Evolutionary conservation across 2,113 vertebrate genomes (phyloP), one percentile per base, ranked within the genome.

Genomic region (Geococcyx californianus): DNA sequence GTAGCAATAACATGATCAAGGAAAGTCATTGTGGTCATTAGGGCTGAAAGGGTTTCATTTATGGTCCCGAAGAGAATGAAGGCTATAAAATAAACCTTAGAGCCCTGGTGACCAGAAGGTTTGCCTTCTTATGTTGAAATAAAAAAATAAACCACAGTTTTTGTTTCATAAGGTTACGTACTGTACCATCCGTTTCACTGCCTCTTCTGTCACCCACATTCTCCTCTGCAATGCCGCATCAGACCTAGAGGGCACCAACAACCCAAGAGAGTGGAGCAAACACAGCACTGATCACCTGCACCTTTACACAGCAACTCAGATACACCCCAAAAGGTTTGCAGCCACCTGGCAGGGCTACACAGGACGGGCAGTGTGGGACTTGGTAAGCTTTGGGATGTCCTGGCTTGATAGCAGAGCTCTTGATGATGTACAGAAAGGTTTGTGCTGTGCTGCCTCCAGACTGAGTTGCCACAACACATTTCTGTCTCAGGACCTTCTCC

Each of bases 11-110:
- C 97, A 97, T 97, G 98, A 98, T 98, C 96, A 69, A 97, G 98
- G 98, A 98, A 98, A 98, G 97, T 98, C 98, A 97, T 82, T 97
- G 97, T 98, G 98, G 98, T 98, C 98, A 98, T 98, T 98, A 98
- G 98, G 98, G 97, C 98, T 98, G 98, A 98, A 97, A 98, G 97
- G 97, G 93, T 98, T 98, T 98, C 98, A 97, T 98, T 98, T 98
- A 98, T 97, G 97, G 98, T 80, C 95, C 93, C 54, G 29, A 97
- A 97, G 97, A 98, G 95, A 97, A 91, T 52, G 96, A 98, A 98
- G 78, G 97, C 94, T 97, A 84, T 98, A 97, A 97, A 97, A 95
- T 76, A 97, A 97, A 93, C 67, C 95, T 96, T 38, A 7, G 81
- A 96, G 62, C 55, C 67, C 88, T 34, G n/a, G 26, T 92, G 90